Evolutionary conservation across 2,113 vertebrate genomes (phyloP).

Genomic region (Lamprologus sp.): DNA sequence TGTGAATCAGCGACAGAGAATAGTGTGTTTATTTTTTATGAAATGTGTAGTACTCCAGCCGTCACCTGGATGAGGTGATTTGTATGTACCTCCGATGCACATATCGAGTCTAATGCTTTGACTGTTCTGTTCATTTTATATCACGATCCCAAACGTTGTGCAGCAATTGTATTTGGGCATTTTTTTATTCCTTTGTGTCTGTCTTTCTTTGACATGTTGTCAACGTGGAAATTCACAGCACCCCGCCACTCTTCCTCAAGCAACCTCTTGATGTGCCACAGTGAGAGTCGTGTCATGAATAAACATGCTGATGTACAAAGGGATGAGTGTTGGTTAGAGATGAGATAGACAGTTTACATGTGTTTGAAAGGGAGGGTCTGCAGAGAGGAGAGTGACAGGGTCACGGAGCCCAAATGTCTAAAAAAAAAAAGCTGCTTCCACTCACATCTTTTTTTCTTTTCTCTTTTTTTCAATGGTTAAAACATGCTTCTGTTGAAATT

Average conservation of each 20-base stretch:
- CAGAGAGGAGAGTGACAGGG: slow-evolving; percentile 14
- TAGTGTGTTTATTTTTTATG: slow-evolving; percentile 3
- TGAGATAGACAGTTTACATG: slow-evolving; percentile 57
- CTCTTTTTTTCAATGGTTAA: neutral
- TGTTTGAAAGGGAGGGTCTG: slow-evolving; percentile 36
- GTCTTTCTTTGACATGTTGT: slow-evolving; percentile 49
- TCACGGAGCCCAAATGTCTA: neutral
- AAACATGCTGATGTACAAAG: slow-evolving; percentile 56
- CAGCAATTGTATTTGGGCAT: slow-evolving; percentile 30
- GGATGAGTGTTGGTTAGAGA: slow-evolving; percentile 39
- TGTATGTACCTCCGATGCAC: slow-evolving; percentile 18
- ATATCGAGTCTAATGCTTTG: slow-evolving; percentile 19
- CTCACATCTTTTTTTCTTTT: neutral
- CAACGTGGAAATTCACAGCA: slow-evolving; percentile 40
- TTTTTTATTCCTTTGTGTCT: slow-evolving; percentile 44
- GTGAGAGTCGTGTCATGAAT: slow-evolving; percentile 49
- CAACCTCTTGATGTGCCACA: slow-evolving; percentile 56
- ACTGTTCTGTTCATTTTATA: slow-evolving; percentile 37
- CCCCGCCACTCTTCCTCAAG: slow-evolving; percentile 48
- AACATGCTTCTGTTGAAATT: neutral
- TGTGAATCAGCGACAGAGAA: slow-evolving; percentile 10
- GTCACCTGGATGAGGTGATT: slow-evolving; percentile 44
- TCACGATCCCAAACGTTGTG: neutral
- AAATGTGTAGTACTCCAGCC: slow-evolving; percentile 6
- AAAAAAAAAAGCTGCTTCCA: neutral